A percentile compares a stretch with the other conserved stretches of the same genome.
phyloP scores from a whole-genome alignment of 2,797 vertebrate species.

The Bucorvus abyssinicus region DNA sequence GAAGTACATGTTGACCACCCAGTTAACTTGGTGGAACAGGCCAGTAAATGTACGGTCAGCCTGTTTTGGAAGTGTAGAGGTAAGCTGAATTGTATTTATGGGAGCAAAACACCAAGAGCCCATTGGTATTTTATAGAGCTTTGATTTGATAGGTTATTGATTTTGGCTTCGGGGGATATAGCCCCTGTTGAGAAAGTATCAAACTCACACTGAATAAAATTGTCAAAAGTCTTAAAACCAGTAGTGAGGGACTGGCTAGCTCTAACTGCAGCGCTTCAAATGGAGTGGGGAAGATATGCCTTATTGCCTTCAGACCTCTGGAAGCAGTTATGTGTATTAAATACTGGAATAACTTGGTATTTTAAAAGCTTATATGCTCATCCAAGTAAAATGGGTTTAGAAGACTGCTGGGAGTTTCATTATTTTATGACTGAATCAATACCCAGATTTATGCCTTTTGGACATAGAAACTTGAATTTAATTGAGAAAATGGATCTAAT shows the following conservation, averaged over 20 bases:
- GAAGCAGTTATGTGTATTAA: constrained; percentile 81
- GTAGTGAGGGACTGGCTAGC: constrained; percentile 63
- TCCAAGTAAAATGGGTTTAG: constrained; percentile 81
- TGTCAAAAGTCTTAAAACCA: constrained; percentile 67
- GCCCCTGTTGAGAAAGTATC: constrained; percentile 72
- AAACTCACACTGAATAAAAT: constrained; percentile 76
- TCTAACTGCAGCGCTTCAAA: constrained; percentile 55
- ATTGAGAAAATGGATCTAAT: constrained; percentile 81
- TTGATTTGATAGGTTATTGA: constrained; percentile 81
- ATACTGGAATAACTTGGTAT: constrained; percentile 80
- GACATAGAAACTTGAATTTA: constrained; percentile 78
- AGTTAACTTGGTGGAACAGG: constrained; percentile 52
- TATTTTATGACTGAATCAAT: constrained; percentile 80
- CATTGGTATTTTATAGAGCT: constrained; percentile 73
- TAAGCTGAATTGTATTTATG: constrained; percentile 68
- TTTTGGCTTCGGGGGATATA: constrained; percentile 74
- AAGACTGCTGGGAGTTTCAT: constrained; percentile 78
- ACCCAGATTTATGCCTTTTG: constrained; percentile 79
- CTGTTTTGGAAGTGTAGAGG: constrained; percentile 60
- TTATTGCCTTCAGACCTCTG: constrained; percentile 74
- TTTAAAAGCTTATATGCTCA: constrained; percentile 79
- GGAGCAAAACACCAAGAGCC: constrained; percentile 63
- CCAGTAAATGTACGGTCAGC: constrained; percentile 57
- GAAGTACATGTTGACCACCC: background rate
- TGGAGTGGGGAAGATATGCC: constrained; percentile 71